Percentiles rank a stretch among this genome's conserved stretches.
Evolutionary conservation across 2,113 vertebrate genomes (phyloP).

Genomic region (Ptychochromis oligacanthus): DNA sequence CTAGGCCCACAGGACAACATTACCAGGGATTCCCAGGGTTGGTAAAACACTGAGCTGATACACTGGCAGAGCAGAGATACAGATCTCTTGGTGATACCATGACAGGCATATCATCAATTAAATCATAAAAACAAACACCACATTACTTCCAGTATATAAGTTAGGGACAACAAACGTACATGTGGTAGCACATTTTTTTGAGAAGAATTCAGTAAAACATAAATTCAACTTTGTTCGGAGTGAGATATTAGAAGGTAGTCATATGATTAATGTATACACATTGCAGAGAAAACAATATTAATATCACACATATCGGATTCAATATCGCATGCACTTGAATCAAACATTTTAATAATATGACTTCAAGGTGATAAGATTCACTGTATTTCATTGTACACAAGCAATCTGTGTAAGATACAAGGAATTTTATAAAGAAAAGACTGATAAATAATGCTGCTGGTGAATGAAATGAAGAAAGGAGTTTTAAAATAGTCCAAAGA

Average conservation of each 20-base stretch:
- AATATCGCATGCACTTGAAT: not conserved
- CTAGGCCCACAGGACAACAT: constrained; percentile 8
- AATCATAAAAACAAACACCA: not conserved
- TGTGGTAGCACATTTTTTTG: not conserved
- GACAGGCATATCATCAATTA: not conserved
- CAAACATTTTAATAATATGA: not conserved
- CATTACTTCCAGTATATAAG: fast-evolving
- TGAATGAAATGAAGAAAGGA: not conserved
- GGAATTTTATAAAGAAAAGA: not conserved
- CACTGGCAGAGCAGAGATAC: constrained; percentile 16
- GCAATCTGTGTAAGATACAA: not conserved
- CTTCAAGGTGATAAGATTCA: not conserved
- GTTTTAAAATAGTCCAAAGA: not conserved
- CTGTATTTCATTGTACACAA: not conserved
- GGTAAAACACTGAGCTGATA: not conserved
- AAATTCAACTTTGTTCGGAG: not conserved
- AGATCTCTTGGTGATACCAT: constrained; percentile 8
- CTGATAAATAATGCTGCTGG: not conserved
- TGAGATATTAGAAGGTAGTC: fast-evolving
- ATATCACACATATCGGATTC: not conserved
- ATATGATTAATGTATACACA: not conserved
- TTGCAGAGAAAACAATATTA: fast-evolving
- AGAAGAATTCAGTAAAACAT: not conserved
- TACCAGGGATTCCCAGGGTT: constrained; percentile 34
- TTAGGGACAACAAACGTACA: not conserved